Evolutionary conservation across 1,140 invertebrate genomes (phyloP).

Genomic region (Pseudomyrmex cubaensis): DNA sequence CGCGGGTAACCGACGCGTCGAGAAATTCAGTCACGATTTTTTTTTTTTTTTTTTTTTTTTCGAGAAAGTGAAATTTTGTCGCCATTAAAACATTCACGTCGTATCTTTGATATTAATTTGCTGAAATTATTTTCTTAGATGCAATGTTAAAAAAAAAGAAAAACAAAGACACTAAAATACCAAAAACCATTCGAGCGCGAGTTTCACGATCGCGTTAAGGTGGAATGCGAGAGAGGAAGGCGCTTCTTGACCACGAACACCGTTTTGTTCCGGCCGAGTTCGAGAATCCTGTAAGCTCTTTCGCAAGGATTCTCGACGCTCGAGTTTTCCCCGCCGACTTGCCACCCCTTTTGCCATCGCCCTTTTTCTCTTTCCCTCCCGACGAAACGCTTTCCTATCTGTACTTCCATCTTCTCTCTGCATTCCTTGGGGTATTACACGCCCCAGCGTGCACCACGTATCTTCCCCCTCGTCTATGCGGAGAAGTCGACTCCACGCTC

Average conservation of each 20-base stretch:
- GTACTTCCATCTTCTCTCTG: constrained; percentile 83
- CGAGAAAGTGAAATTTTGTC: too few relatives aligned
- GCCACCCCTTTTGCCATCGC: constrained; percentile 69
- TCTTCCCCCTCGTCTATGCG: constrained; percentile 68
- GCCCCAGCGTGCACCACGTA: constrained; percentile 64
- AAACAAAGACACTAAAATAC: neutral
- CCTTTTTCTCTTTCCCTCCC: neutral
- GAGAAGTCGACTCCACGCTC: constrained; percentile 38
- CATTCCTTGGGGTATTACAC: constrained; percentile 85
- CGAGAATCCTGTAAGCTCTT: constrained; percentile 78
- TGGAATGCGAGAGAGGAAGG: constrained; percentile 36
- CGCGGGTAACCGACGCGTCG: constrained; percentile 21
- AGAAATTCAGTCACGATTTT: constrained; percentile 34
- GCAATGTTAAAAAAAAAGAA: neutral
- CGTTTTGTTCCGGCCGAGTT: constrained; percentile 70
- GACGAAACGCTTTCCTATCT: constrained; percentile 75
- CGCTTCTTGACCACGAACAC: constrained; percentile 71
- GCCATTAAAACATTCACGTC: too few relatives aligned
- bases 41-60: neutral
- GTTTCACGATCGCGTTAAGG: neutral
- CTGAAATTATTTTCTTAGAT: too few relatives aligned
- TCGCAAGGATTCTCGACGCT: constrained; percentile 76
- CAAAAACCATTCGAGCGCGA: neutral
- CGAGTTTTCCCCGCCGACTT: constrained; percentile 27
- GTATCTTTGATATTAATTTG: too few relatives aligned